Evolutionary conservation across 2,888 invertebrate genomes (phyloP).

Genomic region (Carpatolechia fugitivella): DNA sequence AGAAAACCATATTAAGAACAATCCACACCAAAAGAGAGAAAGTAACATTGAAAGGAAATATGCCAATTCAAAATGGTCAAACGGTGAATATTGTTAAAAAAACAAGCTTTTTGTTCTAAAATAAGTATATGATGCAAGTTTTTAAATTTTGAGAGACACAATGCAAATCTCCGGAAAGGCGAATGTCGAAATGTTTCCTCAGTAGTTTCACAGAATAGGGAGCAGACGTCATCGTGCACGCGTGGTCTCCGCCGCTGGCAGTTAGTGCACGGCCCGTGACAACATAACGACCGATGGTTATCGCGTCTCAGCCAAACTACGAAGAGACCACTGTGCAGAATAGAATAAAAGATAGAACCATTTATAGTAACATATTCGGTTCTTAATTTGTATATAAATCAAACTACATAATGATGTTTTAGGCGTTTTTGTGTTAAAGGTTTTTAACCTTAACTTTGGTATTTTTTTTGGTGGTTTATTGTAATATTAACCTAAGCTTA

Average conservation of each 20-base stretch:
- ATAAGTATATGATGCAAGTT: background rate
- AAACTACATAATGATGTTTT: too few relatives aligned
- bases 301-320: slow-evolving; percentile 31
- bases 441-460: too few relatives aligned
- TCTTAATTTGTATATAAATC: too few relatives aligned
- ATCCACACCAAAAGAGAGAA: too few relatives aligned
- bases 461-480: too few relatives aligned
- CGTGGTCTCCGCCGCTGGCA: slow-evolving; percentile 55
- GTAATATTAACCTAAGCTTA: too few relatives aligned
- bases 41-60: too few relatives aligned
- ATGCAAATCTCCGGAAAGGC: background rate
- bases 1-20: too few relatives aligned
- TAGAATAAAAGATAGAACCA: background rate
- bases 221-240: slow-evolving; percentile 44
- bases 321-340: background rate
- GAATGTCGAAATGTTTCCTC: background rate
- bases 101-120: too few relatives aligned
- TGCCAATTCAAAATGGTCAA: too few relatives aligned
- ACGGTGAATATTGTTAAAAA: too few relatives aligned
- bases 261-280: slow-evolving; percentile 73
- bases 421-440: too few relatives aligned
- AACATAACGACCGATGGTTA: slow-evolving; percentile 70
- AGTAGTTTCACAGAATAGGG: background rate
- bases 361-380: background rate
- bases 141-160: background rate